phyloP scores from a whole-genome alignment of 2,888 invertebrate genomes.

The Ceraclea dissimilis region DNA sequence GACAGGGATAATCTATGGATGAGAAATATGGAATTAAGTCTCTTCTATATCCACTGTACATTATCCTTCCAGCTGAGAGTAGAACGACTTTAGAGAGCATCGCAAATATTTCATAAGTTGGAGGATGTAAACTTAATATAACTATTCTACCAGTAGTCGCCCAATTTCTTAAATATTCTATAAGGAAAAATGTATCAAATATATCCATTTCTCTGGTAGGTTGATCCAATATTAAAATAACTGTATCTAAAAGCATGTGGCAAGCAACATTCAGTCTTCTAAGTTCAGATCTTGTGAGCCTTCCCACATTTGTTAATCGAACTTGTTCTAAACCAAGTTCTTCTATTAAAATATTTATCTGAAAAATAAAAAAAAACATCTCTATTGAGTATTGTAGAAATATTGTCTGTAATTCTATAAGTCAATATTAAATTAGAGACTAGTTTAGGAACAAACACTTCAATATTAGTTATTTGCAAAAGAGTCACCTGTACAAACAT shows the following conservation, averaged over 20 bases:
- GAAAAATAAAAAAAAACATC: too few species aligned
- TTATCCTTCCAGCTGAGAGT: constrained; percentile 82
- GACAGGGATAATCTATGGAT: constrained; percentile 85
- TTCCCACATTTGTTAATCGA: constrained; percentile 74
- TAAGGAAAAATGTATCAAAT: constrained; percentile 90
- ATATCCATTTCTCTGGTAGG: constrained; percentile 87
- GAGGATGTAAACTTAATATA: constrained; percentile 86
- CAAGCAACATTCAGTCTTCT: constrained; percentile 84
- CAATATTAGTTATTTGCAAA: background rate
- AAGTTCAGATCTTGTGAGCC: constrained; percentile 81
- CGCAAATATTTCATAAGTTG: constrained; percentile 90
- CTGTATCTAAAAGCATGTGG: constrained; percentile 77
- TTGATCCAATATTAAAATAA: constrained; percentile 80
- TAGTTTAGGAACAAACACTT: background rate
- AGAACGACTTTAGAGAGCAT: constrained; percentile 84
- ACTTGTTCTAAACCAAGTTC: constrained; percentile 88
- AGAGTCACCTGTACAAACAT: too few species aligned
- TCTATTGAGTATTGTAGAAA: background rate
- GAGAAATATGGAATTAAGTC: constrained; percentile 93
- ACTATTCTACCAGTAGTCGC: constrained; percentile 74
- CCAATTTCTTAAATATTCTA: constrained; percentile 92
- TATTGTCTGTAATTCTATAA: background rate
- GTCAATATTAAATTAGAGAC: background rate
- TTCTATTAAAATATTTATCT: constrained; percentile 85
- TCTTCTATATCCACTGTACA: constrained; percentile 83